phyloP scores from a whole-genome alignment of 2,888 invertebrate species.

The Cloeon dipterum region DNA sequence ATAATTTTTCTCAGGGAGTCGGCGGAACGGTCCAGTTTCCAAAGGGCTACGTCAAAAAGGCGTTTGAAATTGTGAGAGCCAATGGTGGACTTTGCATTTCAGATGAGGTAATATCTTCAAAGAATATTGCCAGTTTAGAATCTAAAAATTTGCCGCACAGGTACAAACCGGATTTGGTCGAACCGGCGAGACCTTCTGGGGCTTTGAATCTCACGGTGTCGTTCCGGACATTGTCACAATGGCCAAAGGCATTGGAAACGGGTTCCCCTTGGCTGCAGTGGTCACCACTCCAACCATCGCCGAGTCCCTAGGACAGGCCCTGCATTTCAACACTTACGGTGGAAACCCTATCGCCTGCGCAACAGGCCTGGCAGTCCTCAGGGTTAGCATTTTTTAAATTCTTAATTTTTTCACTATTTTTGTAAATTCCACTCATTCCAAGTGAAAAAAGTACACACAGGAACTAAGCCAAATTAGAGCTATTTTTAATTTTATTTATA shows the following conservation, averaged over 20 bases:
- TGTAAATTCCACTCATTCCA: no score
- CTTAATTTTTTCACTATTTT: no score
- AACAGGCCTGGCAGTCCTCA: conserved; percentile 75
- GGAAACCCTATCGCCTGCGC: conserved; percentile 82
- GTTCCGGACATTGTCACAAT: conserved; percentile 86
- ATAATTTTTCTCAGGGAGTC: conserved; percentile 36
- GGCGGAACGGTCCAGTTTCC: conserved; percentile 88
- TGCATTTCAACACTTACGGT: conserved; percentile 89
- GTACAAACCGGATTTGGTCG: conserved; percentile 94
- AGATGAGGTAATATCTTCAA: conserved; percentile 61
- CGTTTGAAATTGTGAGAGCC: conserved; percentile 49
- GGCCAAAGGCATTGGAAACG: conserved; percentile 91
- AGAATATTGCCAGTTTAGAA: no score
- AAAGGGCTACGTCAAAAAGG: conserved; percentile 59
- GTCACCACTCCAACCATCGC: conserved; percentile 81
- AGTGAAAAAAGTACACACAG: no score
- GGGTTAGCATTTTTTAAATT: no score
- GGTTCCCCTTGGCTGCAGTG: conserved; percentile 88
- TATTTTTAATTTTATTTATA: no score
- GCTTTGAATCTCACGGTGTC: conserved; percentile 72
- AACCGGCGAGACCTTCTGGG: conserved; percentile 88
- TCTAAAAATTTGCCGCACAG: conserved; percentile 16
- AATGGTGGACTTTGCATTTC: conserved; percentile 75
- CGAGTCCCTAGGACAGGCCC: conserved; percentile 41
- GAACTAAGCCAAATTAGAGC: no score